Evolutionary conservation across 2,797 vertebrate genomes (phyloP).

Genomic region (Rhincodon typus): DNA sequence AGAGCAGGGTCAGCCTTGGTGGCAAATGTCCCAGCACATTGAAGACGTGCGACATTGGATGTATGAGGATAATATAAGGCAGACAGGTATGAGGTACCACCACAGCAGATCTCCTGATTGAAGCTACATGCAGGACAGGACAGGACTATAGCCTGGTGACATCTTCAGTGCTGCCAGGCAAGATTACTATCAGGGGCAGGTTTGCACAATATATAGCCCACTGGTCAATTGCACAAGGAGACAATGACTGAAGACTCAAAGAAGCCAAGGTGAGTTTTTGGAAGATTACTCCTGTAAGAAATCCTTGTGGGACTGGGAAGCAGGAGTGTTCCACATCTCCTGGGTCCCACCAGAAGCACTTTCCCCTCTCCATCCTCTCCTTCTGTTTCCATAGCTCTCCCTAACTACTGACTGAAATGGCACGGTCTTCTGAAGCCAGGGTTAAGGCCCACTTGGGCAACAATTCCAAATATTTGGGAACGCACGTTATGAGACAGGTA

Average conservation of each 20-base stretch:
- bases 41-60: no score
- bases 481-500: background rate
- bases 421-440: background rate
- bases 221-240: background rate
- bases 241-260: background rate
- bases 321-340: background rate
- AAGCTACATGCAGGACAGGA: no score
- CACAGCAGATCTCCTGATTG: no score
- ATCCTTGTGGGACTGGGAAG: background rate
- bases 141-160: background rate
- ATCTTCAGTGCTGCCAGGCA: no score
- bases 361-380: background rate
- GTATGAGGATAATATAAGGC: no score
- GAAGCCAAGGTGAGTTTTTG: background rate
- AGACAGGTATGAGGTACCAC: no score
- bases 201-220: background rate
- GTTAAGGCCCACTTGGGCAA: background rate
- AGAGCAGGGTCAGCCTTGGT: background rate
- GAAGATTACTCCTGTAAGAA: background rate
- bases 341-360: background rate
- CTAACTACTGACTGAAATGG: background rate
- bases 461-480: background rate
- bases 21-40: background rate
- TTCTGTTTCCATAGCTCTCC: background rate
- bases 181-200: background rate